Percentiles rank a stretch among this genome's conserved stretches.
These are phyloP conservation scores for Charina bottae DNA, from an alignment of 2,113 vertebrate genomes.

Conservation along the genomic window DNA sequence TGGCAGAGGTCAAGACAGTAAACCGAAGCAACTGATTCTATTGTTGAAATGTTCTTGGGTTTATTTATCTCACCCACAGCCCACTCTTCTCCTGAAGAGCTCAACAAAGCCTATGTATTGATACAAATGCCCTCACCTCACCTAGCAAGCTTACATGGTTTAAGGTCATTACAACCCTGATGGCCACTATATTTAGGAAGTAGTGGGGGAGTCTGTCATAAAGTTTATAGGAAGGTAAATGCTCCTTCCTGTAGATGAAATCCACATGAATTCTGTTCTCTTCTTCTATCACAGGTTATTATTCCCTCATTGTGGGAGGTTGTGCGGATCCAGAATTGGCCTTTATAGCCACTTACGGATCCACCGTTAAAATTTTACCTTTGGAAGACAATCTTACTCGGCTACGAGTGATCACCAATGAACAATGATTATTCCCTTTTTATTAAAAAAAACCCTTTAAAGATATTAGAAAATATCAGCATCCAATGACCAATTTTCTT, in stretches of 20 bases:
- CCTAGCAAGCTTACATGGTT: neutral
- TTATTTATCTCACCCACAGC: neutral
- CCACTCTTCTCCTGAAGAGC: neutral
- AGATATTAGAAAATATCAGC: neutral
- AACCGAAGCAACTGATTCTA: neutral
- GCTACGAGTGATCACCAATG: too few relatives aligned
- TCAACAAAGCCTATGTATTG: neutral
- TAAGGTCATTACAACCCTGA: neutral
- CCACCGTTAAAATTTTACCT: too few relatives aligned
- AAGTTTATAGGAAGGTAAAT: neutral
- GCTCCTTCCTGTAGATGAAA: neutral
- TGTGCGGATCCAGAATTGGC: too few relatives aligned
- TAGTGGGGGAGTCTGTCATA: neutral
- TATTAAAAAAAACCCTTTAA: neutral
- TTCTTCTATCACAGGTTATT: neutral
- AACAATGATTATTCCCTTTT: neutral
- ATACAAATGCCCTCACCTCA: neutral
- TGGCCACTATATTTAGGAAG: neutral
- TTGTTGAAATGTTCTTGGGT: neutral
- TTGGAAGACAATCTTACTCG: too few relatives aligned
- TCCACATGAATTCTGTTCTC: neutral
- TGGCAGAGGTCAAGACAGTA: neutral
- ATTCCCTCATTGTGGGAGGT: too few relatives aligned
- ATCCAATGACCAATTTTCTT: neutral
- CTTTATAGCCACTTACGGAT: too few relatives aligned